Evolutionary conservation across 2,888 invertebrate species (phyloP), one percentile per base, ranked within the genome.

Genomic region (Griposia aprilina): DNA sequence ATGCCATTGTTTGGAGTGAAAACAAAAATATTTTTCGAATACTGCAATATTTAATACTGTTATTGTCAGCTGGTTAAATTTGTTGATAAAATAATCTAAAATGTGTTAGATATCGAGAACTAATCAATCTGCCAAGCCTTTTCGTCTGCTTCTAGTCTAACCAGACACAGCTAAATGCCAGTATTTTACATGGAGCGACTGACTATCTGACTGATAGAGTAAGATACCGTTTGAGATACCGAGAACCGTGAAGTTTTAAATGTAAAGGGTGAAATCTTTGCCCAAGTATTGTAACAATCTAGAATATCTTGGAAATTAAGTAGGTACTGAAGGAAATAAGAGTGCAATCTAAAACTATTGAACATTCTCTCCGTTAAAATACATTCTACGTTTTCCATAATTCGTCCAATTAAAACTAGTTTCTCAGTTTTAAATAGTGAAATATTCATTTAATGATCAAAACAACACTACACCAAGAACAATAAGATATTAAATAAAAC

Each of bases 381-480:
- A 20, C 20, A 23, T 6, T 6, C 20, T 20, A 20, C 11, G 6
- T 23, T 23, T 23, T 23, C 13, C 7, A 13, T 36, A 20, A 63
- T 36, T 69, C 4, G 20, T 8, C 13, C 8, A 63, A 13, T 10
- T 10, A 45, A 71, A 60, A 23, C 30, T 10, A 30, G 1, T 20
- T 57, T 17, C 1, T 30, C 17, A 2, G 41, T 17, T 48, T 26
- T 70, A 8, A 66, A 36, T 13, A 13, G 11, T 20, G 7, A 67
- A 68, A 6, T 50, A 13, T 48, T 73, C 13, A 30, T 55, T 2
- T 41, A 23, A n/a, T 50, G 20, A 41, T 65, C 23, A 80, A 65
- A 81, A 62, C 55, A 41, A 36, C 26, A 55, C 30, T 20, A 41
- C 50, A 65, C 1, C 5, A 63, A 45, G 80, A 79, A 52, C 55